phyloP scores from a whole-genome alignment of 2,797 vertebrate species.

The Furcifer pardalis region DNA sequence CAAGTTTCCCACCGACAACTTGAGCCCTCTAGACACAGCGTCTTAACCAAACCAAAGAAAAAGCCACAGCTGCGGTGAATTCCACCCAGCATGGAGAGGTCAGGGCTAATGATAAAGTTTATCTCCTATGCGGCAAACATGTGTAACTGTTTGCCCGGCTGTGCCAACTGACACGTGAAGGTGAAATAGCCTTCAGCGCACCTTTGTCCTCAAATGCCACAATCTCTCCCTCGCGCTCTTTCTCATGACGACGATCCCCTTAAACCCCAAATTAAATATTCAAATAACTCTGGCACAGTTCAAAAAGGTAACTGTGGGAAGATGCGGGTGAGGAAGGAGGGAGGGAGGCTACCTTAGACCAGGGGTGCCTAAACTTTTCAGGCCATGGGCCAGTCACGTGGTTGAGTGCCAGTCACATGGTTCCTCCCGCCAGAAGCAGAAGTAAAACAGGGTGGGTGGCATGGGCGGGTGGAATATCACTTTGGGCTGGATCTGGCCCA shows the following conservation, averaged over 20 bases:
- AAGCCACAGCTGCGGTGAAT: background rate
- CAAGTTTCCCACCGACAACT: background rate
- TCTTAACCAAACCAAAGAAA: too few relatives aligned
- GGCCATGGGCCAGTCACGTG: too few relatives aligned
- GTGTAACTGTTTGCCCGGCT: background rate
- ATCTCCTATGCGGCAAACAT: background rate
- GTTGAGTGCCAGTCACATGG: too few relatives aligned
- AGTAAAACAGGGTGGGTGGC: too few relatives aligned
- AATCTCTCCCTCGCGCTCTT: slow-evolving; percentile 12
- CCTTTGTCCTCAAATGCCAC: slow-evolving; percentile 1
- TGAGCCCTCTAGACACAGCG: background rate
- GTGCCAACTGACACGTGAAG: too few relatives aligned
- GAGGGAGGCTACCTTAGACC: too few relatives aligned
- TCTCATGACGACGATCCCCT: background rate
- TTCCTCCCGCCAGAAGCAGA: too few relatives aligned
- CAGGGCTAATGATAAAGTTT: slow-evolving; percentile 6
- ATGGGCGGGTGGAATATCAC: too few relatives aligned
- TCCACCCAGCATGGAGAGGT: background rate
- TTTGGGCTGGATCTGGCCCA: too few relatives aligned
- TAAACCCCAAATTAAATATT: slow-evolving; percentile 55
- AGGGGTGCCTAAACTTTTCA: too few relatives aligned
- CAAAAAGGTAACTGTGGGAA: slow-evolving; percentile 61
- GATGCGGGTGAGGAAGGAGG: slow-evolving; percentile 22
- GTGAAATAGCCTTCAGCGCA: background rate
- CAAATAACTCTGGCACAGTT: slow-evolving; percentile 60